These are phyloP conservation scores for Chunga burmeisteri DNA, from an alignment of 2,113 vertebrate species.

Conservation along the genomic window DNA sequence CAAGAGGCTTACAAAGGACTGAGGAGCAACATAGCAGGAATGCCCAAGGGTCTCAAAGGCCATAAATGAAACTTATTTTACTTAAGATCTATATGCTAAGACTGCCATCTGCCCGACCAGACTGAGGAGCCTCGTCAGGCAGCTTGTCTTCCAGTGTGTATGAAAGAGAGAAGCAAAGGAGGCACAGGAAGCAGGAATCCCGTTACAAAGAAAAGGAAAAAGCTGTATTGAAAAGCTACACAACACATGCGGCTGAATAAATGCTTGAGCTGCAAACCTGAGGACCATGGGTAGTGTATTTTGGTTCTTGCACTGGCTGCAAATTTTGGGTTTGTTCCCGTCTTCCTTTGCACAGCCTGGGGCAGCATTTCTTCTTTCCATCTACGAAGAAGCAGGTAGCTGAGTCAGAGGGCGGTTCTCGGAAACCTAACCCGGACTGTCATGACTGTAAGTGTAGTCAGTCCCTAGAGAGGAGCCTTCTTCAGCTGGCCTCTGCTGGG, in stretches of 20 bases:
- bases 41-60: background rate
- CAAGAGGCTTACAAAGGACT: background rate
- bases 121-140: background rate
- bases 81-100: background rate
- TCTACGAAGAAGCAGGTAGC: rapidly evolving
- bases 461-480: background rate
- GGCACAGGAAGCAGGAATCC: background rate
- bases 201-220: background rate
- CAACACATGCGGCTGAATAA: background rate
- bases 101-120: rapidly evolving
- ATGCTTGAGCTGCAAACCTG: background rate
- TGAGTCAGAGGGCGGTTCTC: background rate
- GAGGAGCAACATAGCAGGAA: background rate
- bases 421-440: background rate
- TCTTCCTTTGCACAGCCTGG: background rate
- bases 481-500: background rate
- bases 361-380: background rate
- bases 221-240: background rate
- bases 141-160: rapidly evolving
- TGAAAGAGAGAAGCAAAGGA: background rate
- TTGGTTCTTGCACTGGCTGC: background rate
- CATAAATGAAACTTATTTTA: background rate
- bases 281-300: background rate
- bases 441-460: background rate
- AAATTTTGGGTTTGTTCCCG: background rate